These are phyloP conservation scores for Ptyas mucosa DNA, from an alignment of 2,113 vertebrate genomes.

Conservation along the genomic window DNA sequence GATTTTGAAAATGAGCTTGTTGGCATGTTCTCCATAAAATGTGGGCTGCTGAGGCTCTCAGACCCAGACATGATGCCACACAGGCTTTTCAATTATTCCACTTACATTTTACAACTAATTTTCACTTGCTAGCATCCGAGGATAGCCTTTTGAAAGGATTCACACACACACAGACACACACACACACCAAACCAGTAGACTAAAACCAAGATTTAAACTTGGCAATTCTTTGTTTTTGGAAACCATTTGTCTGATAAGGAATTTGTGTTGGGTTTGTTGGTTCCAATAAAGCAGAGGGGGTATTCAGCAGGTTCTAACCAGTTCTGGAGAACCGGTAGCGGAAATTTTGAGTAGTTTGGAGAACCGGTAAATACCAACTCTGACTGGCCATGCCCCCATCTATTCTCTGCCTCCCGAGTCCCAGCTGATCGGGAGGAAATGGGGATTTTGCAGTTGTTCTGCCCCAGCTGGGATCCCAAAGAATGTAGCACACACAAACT, in stretches of 20 bases:
- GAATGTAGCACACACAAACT: too few relatives aligned
- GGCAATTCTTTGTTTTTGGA: neutral
- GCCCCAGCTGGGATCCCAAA: too few relatives aligned
- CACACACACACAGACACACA: neutral
- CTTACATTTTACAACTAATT: neutral
- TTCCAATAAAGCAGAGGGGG: neutral
- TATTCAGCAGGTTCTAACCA: too few relatives aligned
- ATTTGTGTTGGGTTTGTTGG: neutral
- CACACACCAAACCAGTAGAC: neutral
- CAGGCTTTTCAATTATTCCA: neutral
- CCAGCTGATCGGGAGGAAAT: too few relatives aligned
- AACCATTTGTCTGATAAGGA: neutral
- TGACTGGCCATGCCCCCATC: too few relatives aligned
- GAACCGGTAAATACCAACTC: too few relatives aligned
- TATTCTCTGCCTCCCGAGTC: too few relatives aligned
- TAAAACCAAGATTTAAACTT: neutral
- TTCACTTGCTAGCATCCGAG: neutral
- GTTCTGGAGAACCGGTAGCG: too few relatives aligned
- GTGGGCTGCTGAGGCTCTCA: neutral
- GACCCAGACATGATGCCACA: neutral
- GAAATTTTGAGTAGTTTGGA: too few relatives aligned
- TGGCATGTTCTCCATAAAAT: neutral
- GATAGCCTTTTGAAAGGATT: neutral
- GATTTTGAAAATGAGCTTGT: neutral
- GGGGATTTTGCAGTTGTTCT: too few relatives aligned